Evolutionary conservation across 2,113 vertebrate genomes (phyloP), one percentile per base, ranked within the genome.

Genomic region (Neodon shergylaensis): DNA sequence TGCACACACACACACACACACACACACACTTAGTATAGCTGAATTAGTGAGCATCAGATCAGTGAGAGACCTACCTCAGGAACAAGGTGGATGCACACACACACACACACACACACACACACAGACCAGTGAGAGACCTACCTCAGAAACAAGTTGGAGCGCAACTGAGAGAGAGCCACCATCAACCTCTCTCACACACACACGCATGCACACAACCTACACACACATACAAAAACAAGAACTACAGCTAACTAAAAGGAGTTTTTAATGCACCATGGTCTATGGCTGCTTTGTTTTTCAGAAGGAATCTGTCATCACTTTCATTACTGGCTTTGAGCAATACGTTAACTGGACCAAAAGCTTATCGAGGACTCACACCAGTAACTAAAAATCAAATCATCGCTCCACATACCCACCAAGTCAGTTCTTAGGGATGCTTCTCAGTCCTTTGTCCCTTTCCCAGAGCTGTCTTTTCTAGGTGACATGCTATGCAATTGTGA

Each of bases 271-370:
- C 28, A 44, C 14, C 19, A 28, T 4, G 0, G 2, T 79, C 49
- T 65, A 87, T 17, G 58, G 28, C 5, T 33, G 88, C 89, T 84
- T 39, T 61, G 4, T 44, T 36, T 65, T 85, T 33, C 61, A 26
- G 86, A 70, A 97, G 63, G 33, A 94, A 58, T 33, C 88, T 65
- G 70, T n/a, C 39, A 39, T 93, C 39, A 17, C 52, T 73, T 82
- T 66, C 79, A 87, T 91, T 74, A 83, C 66, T 85, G 78, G 39
- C 78, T 82, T 76, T 91, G 47, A 92, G 42, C 39, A 77, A 65
- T 73, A n/a, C 36, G 39, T 78, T 44, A 22, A 5, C 66, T 77
- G 94, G 72, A 90, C 3, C 10, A 33, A 74, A 31, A 11, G 77
- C 26, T 84, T 54, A 90, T 21, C 88, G 31, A 68, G 52, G 26